Conservation (phyloP, 2,888 invertebrate species). For the Cephus spinipes region DNA sequence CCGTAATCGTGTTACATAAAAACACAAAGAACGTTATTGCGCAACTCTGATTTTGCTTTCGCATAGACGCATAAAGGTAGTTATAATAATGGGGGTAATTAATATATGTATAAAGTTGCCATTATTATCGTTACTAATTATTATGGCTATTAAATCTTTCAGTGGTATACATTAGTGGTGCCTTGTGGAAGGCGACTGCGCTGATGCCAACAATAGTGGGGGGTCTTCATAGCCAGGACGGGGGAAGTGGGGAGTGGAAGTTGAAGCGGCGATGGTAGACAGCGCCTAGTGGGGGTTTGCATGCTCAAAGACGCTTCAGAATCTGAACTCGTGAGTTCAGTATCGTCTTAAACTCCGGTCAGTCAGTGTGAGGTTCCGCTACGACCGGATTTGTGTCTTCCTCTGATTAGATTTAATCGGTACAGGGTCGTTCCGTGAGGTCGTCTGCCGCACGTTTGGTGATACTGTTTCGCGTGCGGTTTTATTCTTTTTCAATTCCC, state of each 20-base stretch:
- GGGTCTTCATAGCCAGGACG: neutral
- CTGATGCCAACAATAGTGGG: neutral
- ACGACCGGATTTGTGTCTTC: neutral
- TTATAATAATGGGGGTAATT: neutral
- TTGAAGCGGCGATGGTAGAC: neutral
- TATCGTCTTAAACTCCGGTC: neutral
- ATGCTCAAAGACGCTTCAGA: neutral
- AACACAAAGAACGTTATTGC: neutral
- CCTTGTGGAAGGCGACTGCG: slow-evolving; percentile 3
- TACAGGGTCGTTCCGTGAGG: neutral
- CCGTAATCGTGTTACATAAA: neutral
- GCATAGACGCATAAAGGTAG: neutral
- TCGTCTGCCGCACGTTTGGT: neutral
- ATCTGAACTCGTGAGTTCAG: neutral
- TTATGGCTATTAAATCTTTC: neutral
- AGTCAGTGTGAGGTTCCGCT: neutral
- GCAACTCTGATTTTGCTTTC: neutral
- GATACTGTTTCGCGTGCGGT: neutral
- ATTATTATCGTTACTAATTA: neutral
- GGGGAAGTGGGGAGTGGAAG: neutral
- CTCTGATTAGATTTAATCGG: neutral
- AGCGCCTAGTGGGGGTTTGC: neutral
- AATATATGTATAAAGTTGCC: neutral
- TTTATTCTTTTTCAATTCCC: neutral
- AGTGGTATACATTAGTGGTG: neutral